Conservation (phyloP, 2,888 invertebrate genomes). For the Allophyes oxyacanthae region DNA sequence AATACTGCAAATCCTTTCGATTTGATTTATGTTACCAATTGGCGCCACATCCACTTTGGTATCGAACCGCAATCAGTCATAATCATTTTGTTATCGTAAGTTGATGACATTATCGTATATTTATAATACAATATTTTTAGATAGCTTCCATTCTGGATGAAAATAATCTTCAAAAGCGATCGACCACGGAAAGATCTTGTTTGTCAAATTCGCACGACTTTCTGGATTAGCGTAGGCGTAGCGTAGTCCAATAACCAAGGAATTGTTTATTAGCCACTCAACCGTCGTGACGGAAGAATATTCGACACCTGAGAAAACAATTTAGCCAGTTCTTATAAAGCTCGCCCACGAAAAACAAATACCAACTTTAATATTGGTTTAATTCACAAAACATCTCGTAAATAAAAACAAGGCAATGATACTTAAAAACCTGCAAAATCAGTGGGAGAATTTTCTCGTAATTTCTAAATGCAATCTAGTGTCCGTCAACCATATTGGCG, state of each 20-base stretch:
- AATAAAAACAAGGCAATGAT: too few relatives aligned
- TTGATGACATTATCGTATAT: conserved; percentile 9
- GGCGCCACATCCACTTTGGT: conserved; percentile 19
- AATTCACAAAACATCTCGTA: too few relatives aligned
- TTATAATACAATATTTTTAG: background rate
- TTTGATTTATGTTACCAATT: conserved; percentile 43
- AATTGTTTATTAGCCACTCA: conserved; percentile 26
- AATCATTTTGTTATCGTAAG: conserved; percentile 22
- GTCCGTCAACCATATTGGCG: conserved; percentile 18
- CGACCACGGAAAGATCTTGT: conserved; percentile 2
- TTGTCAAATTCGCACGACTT: conserved; percentile 14
- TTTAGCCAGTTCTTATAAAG: conserved; percentile 19
- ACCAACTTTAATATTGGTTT: too few relatives aligned
- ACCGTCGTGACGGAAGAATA: conserved; percentile 8
- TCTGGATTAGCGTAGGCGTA: background rate
- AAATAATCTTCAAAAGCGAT: background rate
- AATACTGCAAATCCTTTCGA: conserved; percentile 28
- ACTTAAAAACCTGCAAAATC: too few relatives aligned
- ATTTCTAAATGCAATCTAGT: background rate
- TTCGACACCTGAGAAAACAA: conserved; percentile 27
- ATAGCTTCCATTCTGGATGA: too few relatives aligned
- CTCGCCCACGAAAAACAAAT: background rate
- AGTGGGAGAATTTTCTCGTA: background rate
- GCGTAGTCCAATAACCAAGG: conserved; percentile 11
- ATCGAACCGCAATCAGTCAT: conserved; percentile 24